phyloP scores from a whole-genome alignment of 2,888 invertebrate species.

The Polymixis flavicincta region DNA sequence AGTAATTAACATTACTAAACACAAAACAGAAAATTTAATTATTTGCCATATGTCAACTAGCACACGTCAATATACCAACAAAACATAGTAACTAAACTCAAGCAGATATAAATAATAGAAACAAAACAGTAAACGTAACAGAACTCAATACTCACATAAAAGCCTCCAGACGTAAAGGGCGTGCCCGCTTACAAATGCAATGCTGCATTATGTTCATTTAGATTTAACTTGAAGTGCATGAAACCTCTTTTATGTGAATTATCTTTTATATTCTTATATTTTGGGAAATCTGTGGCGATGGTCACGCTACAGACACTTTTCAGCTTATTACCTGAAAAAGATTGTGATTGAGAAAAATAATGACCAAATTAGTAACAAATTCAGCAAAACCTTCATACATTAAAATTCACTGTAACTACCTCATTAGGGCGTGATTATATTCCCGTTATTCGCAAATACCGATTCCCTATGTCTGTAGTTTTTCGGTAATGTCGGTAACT shows the following conservation, averaged over 20 bases:
- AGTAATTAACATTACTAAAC: too few relatives aligned
- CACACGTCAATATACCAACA: too few relatives aligned
- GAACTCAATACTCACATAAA: too few relatives aligned
- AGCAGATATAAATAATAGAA: too few relatives aligned
- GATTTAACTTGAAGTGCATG: too few relatives aligned
- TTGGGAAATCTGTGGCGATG: not conserved
- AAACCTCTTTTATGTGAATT: not conserved
- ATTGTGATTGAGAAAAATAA: not conserved
- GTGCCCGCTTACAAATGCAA: too few relatives aligned
- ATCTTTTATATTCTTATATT: not conserved
- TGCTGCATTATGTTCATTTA: too few relatives aligned
- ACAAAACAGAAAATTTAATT: too few relatives aligned
- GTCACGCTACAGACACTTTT: not conserved
- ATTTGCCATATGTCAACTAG: too few relatives aligned
- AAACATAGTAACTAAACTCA: too few relatives aligned
- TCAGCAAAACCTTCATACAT: not conserved
- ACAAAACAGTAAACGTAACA: too few relatives aligned
- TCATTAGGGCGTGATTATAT: constrained; percentile 27
- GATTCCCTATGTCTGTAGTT: constrained; percentile 61
- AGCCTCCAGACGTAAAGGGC: too few relatives aligned
- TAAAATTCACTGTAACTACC: constrained; percentile 4
- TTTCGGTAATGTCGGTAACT: constrained; percentile 66
- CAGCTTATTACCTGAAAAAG: not conserved
- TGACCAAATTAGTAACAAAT: not conserved
- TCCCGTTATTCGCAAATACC: constrained; percentile 30